These are phyloP conservation scores for Mellivora capensis DNA, from an alignment of 2,113 vertebrate genomes.

Conservation along the genomic window DNA sequence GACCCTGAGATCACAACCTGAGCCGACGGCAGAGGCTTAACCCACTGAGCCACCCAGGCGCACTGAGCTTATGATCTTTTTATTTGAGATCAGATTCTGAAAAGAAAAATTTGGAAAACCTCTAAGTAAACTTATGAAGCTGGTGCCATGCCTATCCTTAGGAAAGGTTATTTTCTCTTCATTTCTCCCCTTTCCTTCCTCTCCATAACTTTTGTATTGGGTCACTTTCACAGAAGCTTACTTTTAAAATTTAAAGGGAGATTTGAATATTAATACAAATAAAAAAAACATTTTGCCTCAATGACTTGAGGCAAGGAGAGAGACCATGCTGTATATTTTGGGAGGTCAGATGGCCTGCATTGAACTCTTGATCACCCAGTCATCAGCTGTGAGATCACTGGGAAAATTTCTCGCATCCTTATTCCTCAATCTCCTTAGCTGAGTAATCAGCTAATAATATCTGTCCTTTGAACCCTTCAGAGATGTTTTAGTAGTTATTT, in stretches of 20 bases:
- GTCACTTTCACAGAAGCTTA: neutral
- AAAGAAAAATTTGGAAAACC: neutral
- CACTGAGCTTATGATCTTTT: neutral
- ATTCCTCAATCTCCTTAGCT: neutral
- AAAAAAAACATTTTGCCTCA: neutral
- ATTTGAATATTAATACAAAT: neutral
- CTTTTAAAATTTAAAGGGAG: neutral
- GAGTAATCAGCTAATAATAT: constrained; percentile 21
- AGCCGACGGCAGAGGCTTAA: no score
- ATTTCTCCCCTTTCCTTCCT: neutral
- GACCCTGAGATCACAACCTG: no score
- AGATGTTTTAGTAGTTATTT: constrained; percentile 28
- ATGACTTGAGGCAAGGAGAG: neutral
- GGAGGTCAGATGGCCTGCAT: neutral
- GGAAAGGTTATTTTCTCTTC: neutral
- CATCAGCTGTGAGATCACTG: neutral
- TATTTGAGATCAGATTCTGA: neutral
- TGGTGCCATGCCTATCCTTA: neutral
- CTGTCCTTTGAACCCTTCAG: neutral
- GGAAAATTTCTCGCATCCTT: neutral
- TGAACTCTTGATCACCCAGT: neutral
- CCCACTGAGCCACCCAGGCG: no score
- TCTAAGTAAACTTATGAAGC: neutral
- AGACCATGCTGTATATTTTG: neutral
- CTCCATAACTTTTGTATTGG: neutral